A percentile compares a stretch with the other conserved stretches of the same genome.
phyloP scores from a whole-genome alignment of 2,113 vertebrate species.

The Arothron firmamentum region DNA sequence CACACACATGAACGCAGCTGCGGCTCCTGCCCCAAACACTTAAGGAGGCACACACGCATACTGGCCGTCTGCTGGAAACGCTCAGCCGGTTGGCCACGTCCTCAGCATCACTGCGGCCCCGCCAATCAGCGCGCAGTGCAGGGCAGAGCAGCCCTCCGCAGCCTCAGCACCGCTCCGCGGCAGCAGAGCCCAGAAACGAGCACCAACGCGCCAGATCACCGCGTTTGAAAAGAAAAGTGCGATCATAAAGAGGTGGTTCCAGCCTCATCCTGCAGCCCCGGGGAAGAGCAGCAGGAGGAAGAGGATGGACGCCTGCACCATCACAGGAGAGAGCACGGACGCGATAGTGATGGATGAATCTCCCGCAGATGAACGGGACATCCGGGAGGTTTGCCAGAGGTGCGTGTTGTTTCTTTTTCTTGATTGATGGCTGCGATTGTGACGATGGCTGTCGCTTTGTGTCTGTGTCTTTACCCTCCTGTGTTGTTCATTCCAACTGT shows the following conservation, averaged over 20 bases:
- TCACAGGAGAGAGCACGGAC: constrained; percentile 64
- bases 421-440: background rate
- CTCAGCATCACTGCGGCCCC: constrained; percentile 58
- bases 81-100: constrained; percentile 63
- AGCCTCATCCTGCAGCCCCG: background rate
- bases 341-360: constrained; percentile 69
- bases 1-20: constrained; percentile 13
- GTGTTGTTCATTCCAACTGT: constrained; percentile 15
- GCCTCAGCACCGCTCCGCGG: constrained; percentile 45
- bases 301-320: constrained; percentile 67
- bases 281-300: background rate
- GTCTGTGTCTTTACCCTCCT: constrained; percentile 4
- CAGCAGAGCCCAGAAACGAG: constrained; percentile 44
- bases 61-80: constrained; percentile 38
- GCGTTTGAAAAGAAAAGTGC: background rate
- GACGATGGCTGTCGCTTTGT: background rate
- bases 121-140: constrained; percentile 66
- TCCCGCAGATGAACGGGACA: constrained; percentile 54
- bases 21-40: constrained; percentile 17
- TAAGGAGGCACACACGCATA: constrained; percentile 7
- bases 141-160: constrained; percentile 60
- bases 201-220: background rate
- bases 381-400: constrained; percentile 64
- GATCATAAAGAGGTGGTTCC: background rate
- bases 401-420: constrained; percentile 37